phyloP scores from a whole-genome alignment of 2,888 invertebrate species.

The Pedicia rivosa region DNA sequence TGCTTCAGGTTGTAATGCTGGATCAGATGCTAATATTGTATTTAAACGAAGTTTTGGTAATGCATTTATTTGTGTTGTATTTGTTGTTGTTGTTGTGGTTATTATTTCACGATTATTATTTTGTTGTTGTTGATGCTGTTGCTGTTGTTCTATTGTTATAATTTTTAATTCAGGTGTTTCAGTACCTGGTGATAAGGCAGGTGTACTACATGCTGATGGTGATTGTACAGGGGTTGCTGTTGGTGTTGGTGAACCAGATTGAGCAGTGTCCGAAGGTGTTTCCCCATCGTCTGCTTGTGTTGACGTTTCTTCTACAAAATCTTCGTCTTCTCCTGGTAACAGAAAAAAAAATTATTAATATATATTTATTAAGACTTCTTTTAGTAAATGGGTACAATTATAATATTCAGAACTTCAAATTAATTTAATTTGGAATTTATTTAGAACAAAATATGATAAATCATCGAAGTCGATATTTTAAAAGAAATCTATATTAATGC shows the following conservation, averaged over 20 bases:
- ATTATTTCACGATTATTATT: conserved; percentile 2
- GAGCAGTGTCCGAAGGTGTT: conserved; percentile 4
- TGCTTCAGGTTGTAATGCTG: conserved; percentile 54
- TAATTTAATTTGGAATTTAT: too few relatives aligned
- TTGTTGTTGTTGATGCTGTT: not conserved
- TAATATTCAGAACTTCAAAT: too few relatives aligned
- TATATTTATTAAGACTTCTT: too few relatives aligned
- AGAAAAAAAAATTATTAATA: not conserved
- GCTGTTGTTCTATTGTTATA: not conserved
- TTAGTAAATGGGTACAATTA: too few relatives aligned
- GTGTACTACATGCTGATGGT: not conserved
- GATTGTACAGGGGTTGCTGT: not conserved
- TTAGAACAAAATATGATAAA: too few relatives aligned
- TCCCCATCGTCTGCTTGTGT: conserved; percentile 1
- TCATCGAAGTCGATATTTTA: too few relatives aligned
- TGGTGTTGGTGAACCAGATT: conserved; percentile 3
- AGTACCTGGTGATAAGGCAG: not conserved
- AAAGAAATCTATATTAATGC: too few relatives aligned
- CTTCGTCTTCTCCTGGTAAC: conserved; percentile 5
- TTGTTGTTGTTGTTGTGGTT: not conserved
- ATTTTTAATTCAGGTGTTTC: not conserved
- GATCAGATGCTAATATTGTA: conserved; percentile 65
- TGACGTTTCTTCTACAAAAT: conserved; percentile 4
- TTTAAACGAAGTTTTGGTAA: conserved; percentile 60
- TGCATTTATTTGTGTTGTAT: conserved; percentile 8